Evolutionary conservation across 2,888 invertebrate genomes (phyloP), one percentile per base, ranked within the genome.

Genomic region (Callosobruchus maculatus): DNA sequence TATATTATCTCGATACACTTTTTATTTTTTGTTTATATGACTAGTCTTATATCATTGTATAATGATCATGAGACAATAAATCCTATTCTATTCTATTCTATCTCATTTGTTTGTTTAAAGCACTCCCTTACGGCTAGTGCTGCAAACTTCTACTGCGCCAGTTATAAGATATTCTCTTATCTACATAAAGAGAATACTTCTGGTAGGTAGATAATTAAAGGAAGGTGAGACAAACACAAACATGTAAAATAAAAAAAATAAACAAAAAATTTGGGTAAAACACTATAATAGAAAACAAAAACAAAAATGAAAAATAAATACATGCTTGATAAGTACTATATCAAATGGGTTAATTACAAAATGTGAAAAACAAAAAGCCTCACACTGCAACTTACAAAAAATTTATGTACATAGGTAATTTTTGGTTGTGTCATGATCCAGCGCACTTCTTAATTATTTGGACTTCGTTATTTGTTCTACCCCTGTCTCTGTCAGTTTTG

Each of bases 161-260:
- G n/a, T n/a, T n/a, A n/a, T n/a, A n/a, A n/a, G n/a, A n/a, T n/a
- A n/a, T n/a, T n/a, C n/a, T n/a, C n/a, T n/a, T n/a, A n/a, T n/a
- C n/a, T n/a, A n/a, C n/a, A n/a, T n/a, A 31, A 30, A 26, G 20
- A 31, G 20, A 76, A 70, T 4, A 26, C 2, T 26, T 4, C 2
- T 26, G 26, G 26, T 26, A 7, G 3, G 31, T 18, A 26, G 22
- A 21, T 70, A 75, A 70, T 7, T 0, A 49, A 49, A 49, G 49
- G 49, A 68, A 71, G 79, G 78, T 76, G 73, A 78, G 77, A 82
- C 81, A 69, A 77, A 72, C 81, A 82, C 82, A 81, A 79, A 81
- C 80, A 81, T 75, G 78, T 74, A 82, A 81, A 81, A 80, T 79
- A 80, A 81, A 80, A 81, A 80, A 72, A 76, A 75, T 67, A 67